These are phyloP conservation scores for Melieria crassipennis DNA, from an alignment of 2,888 invertebrate genomes.

Conservation along the genomic window DNA sequence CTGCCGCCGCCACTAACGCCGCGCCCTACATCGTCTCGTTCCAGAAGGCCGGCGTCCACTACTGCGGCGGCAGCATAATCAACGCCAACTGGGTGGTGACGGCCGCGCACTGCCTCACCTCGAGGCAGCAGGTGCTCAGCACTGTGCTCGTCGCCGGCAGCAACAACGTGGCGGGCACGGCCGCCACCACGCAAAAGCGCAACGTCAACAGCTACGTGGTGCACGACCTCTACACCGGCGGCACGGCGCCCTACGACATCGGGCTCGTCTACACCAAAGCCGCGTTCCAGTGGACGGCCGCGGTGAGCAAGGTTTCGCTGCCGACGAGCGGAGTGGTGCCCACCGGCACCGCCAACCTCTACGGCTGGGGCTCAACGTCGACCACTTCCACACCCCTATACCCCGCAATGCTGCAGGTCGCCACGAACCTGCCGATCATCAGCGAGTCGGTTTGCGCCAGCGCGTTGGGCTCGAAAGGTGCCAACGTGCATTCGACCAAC, in stretches of 20 bases:
- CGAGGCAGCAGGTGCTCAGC: slow-evolving; percentile 48
- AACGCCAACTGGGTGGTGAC: slow-evolving; percentile 60
- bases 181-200: slow-evolving; percentile 53
- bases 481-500: slow-evolving; percentile 55
- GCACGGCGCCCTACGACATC: slow-evolving; percentile 59
- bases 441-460: slow-evolving; percentile 47
- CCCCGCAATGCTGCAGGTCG: slow-evolving; percentile 54
- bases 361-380: slow-evolving; percentile 62
- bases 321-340: slow-evolving; percentile 48
- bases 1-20: slow-evolving; percentile 49
- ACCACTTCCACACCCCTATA: slow-evolving; percentile 51
- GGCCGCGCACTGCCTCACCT: slow-evolving; percentile 59
- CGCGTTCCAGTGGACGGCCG: slow-evolving; percentile 54
- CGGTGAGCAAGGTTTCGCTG: slow-evolving; percentile 52
- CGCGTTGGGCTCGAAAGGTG: slow-evolving; percentile 51
- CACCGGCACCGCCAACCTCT: slow-evolving; percentile 54
- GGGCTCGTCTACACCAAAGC: slow-evolving; percentile 57
- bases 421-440: slow-evolving; percentile 54
- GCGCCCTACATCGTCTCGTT: slow-evolving; percentile 61
- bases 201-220: slow-evolving; percentile 52
- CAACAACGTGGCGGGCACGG: slow-evolving; percentile 52
- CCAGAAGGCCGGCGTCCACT: slow-evolving; percentile 54
- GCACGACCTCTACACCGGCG: slow-evolving; percentile 58
- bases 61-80: slow-evolving; percentile 60
- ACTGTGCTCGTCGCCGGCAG: slow-evolving; percentile 58